Evolutionary conservation across 2,113 vertebrate genomes (phyloP).

Genomic region (Cyphomyrus discorhynchus): DNA sequence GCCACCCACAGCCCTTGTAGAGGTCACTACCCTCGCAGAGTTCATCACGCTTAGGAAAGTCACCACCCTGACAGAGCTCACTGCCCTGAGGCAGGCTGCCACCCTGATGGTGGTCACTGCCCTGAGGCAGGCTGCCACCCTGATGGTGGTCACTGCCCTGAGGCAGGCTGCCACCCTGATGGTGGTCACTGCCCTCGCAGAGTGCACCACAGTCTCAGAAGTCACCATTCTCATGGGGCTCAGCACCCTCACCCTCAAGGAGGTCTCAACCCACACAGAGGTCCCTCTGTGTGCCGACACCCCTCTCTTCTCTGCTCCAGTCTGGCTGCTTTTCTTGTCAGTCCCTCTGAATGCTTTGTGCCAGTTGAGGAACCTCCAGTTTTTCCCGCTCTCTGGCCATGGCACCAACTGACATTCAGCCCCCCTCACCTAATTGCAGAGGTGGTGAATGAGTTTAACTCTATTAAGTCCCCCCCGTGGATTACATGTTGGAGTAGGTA

Average conservation of each 20-base stretch:
- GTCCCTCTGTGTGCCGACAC: too few species aligned
- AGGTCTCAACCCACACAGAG: too few species aligned
- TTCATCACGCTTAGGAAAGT: too few species aligned
- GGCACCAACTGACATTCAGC: neutral
- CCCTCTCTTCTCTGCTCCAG: too few species aligned
- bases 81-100: too few species aligned
- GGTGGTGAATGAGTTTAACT: neutral
- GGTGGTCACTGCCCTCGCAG: neutral
- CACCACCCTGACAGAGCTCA: neutral
- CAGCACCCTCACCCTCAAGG: neutral
- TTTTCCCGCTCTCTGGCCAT: neutral
- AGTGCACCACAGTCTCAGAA: neutral
- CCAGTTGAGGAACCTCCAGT: neutral
- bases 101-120: neutral
- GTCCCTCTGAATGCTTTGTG: neutral
- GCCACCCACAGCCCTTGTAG: neutral
- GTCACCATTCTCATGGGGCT: neutral
- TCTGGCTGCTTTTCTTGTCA: neutral
- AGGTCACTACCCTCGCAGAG: too few species aligned
- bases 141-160: neutral
- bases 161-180: neutral
- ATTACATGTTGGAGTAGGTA: neutral
- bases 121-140: too few species aligned
- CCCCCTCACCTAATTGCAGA: neutral
- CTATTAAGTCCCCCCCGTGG: neutral